Base-by-base conservation (phyloP, 1,140 invertebrate genomes). In the Lepidotrigona ventralis region DNA sequence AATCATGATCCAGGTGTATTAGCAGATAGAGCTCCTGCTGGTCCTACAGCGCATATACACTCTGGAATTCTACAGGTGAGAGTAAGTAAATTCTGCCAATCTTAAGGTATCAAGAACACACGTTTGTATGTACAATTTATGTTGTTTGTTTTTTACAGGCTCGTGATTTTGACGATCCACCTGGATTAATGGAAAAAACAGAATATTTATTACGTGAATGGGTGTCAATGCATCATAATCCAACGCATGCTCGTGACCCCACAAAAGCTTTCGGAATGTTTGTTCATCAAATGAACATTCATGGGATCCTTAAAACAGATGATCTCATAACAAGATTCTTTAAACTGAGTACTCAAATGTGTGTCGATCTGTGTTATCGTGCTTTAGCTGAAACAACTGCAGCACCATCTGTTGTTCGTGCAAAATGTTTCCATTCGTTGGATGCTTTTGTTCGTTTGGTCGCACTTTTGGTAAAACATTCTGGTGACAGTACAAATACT, bases 281-380 rank as follows among this genome's bases (percentile, higher is more conserved):
- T 94, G 98, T 99, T 1, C 97, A 98, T 90, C 96, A 99, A 93
- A 99, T 99, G 98, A 99, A 99, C 90, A 96, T 98, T 81, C 98
- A 99, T 88, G 99, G 99, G 6, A 98, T 99, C 71, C 94, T 99
- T 21, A 99, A 99, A 92, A 99, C 98, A 0, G 99, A 99, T 90
- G 99, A 99, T 92, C 95, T 99, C 82, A 99, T 99, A 76, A 99
- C 98, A 0, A 94, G 99, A 83, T 99, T 99, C 94, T 99, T 99
- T 95, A 96, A 99, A 51, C 96, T 99, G 29, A 99, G 98, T 73
- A 99, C 98, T 0, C 98, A 99, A 92, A 97, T 99, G 95, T 99
- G 99, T 93, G 98, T 99, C 0, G 98, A 99, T 91, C 96, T 99
- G 70, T 98, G 98, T 73, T 99, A 99, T 93, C 95, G 98, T 81